phyloP scores from a whole-genome alignment of 2,888 invertebrate species.

The Operophtera brumata region DNA sequence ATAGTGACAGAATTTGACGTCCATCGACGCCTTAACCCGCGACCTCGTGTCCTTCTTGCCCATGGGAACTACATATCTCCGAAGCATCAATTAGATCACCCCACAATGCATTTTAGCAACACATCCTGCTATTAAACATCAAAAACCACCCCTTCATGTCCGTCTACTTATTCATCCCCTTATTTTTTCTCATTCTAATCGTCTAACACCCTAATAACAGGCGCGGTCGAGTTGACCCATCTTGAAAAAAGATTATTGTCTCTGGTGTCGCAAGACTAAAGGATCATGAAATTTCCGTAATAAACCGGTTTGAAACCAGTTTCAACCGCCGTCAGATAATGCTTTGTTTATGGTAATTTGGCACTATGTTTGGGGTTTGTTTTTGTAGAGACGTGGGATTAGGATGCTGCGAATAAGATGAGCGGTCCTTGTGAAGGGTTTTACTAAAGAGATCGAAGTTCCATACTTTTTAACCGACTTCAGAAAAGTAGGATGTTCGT shows the following conservation, averaged over 20 bases:
- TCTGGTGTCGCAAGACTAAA: slow-evolving; percentile 67
- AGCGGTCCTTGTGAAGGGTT: slow-evolving; percentile 50
- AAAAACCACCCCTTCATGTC: slow-evolving; percentile 43
- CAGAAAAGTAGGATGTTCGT: too few species aligned
- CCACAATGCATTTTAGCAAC: slow-evolving; percentile 38
- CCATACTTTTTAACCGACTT: too few species aligned
- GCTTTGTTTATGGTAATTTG: slow-evolving; percentile 80
- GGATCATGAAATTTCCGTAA: slow-evolving; percentile 63
- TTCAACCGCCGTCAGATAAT: slow-evolving; percentile 60
- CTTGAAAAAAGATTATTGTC: slow-evolving; percentile 62
- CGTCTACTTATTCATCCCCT: slow-evolving; percentile 47
- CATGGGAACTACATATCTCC: slow-evolving; percentile 27
- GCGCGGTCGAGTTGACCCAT: slow-evolving; percentile 54
- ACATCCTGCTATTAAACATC: slow-evolving; percentile 37
- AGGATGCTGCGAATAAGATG: slow-evolving; percentile 66
- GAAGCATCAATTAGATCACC: slow-evolving; percentile 20
- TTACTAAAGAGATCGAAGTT: too few species aligned
- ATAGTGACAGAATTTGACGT: too few species aligned
- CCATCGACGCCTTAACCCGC: too few species aligned
- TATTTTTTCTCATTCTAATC: slow-evolving; percentile 55
- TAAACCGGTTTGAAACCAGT: slow-evolving; percentile 65
- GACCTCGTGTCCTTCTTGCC: too few species aligned
- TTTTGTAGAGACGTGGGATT: slow-evolving; percentile 50
- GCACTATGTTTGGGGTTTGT: slow-evolving; percentile 63
- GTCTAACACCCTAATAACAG: slow-evolving; percentile 49